Evolutionary conservation across 2,113 vertebrate species (phyloP), one percentile per base, ranked within the genome.

Genomic region (Ursus arctos): DNA sequence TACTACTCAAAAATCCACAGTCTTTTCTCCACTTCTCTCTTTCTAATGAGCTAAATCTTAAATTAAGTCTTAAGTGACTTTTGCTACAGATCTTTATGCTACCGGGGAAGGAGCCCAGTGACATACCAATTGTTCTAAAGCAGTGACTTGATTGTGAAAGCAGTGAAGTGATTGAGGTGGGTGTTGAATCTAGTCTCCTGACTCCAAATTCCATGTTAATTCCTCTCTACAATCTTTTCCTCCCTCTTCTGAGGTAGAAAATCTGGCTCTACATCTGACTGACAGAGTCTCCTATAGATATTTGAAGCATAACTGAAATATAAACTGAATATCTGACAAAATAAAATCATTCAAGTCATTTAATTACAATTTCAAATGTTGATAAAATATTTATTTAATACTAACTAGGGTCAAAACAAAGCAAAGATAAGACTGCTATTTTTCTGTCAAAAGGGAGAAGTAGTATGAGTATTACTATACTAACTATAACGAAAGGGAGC

Each of bases 321-420:
- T 4, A 61, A 95, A 53, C 15, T 24, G n/a, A 59, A 40, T 74
- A 88, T n/a, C 57, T 36, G 47, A 94, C 22, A 96, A 94, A 95
- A 77, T 22, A 65, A 94, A 89, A 85, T 53, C 82, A 81, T 28
- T 79, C 40, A 71, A 71, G 67, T 89, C 33, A 90, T 76, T 63
- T 63, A 77, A 47, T 88, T 88, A 88, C 55, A 76, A 63, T 91
- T 43, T 71, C 82, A 96, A 93, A 76, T 86, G n/a, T 63, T 88
- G 61, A 43, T 24, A 57, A 86, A 74, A 74, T 67, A 61, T 67
- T 81, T 95, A 69, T 40, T 90, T 63, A 86, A 76, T 94, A 71
- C 31, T 71, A 86, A 51, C 24, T 31, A 84, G 61, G 28, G 33
- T 31, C 74, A 83, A 97, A 89, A 97, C 21, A 76, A 74, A 90